Conservation (phyloP, 2,113 vertebrate species). For the Empidonax traillii region DNA sequence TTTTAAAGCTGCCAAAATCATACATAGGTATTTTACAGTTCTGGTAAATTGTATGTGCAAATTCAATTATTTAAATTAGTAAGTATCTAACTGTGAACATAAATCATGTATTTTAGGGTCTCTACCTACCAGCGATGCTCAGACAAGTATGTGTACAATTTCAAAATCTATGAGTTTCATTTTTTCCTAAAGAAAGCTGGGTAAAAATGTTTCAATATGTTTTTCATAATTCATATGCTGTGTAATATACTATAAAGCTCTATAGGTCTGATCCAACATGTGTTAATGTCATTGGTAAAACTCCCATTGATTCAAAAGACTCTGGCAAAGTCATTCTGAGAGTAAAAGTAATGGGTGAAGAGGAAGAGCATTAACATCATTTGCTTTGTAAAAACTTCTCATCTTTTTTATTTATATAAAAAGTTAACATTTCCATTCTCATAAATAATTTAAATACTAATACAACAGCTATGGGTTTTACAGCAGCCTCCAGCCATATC, state of each 20-base stretch:
- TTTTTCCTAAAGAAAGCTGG: background rate
- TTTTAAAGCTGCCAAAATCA: conserved; percentile 8
- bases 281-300: background rate
- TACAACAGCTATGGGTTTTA: background rate
- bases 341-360: background rate
- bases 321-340: background rate
- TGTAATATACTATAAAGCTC: background rate
- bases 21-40: background rate
- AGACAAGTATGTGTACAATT: background rate
- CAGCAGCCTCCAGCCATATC: background rate
- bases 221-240: background rate
- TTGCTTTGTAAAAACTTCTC: background rate
- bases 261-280: background rate
- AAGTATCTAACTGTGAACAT: background rate
- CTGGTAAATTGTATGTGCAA: background rate
- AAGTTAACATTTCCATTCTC: background rate
- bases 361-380: background rate
- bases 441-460: background rate
- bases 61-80: background rate
- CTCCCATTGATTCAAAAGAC: background rate
- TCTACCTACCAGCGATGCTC: background rate
- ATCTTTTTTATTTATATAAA: background rate
- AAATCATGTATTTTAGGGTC: background rate
- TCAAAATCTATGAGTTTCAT: background rate
- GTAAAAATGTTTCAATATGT: background rate